Percentiles rank a stretch among this genome's conserved stretches.
Conservation (phyloP, 1,140 invertebrate genomes). For the Drosophila malerkotliana region DNA sequence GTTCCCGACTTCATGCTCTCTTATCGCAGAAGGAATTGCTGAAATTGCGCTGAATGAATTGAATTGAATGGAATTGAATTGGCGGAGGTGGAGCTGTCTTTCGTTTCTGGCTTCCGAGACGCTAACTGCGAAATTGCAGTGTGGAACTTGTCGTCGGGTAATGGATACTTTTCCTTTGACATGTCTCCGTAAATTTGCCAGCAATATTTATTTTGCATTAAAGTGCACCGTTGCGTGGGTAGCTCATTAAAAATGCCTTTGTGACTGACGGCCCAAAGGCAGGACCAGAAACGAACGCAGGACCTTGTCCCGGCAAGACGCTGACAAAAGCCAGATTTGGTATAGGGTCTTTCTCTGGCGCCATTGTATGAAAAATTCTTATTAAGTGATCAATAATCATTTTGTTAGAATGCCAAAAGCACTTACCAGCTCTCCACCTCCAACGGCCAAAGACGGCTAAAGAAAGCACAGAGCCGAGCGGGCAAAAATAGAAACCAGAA, state of each 20-base stretch:
- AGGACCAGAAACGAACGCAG: slow-evolving; percentile 5
- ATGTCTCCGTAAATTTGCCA: slow-evolving; percentile 51
- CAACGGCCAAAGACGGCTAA: slow-evolving; percentile 4
- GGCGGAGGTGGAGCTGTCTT: slow-evolving; percentile 13
- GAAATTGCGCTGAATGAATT: slow-evolving; percentile 48
- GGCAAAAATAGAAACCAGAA: slow-evolving; percentile 63
- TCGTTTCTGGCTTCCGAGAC: slow-evolving; percentile 14
- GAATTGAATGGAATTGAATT: slow-evolving; percentile 32
- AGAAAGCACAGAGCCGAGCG: slow-evolving; percentile 49
- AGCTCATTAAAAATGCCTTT: slow-evolving; percentile 79
- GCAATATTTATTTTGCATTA: slow-evolving; percentile 77
- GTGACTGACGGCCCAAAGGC: slow-evolving; percentile 19
- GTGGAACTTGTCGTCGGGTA: slow-evolving; percentile 18
- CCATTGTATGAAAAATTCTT: slow-evolving; percentile 73
- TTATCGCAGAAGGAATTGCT: slow-evolving; percentile 36
- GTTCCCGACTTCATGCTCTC: slow-evolving; percentile 21
- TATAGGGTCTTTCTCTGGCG: slow-evolving; percentile 38
- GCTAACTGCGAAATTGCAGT: slow-evolving; percentile 28
- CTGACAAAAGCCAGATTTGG: slow-evolving; percentile 42
- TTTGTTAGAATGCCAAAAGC: slow-evolving; percentile 79
- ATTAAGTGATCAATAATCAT: slow-evolving; percentile 83
- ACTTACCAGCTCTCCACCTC: slow-evolving; percentile 25
- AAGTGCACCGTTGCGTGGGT: slow-evolving; percentile 70
- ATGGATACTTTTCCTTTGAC: slow-evolving; percentile 52
- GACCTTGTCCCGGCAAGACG: slow-evolving; percentile 22